These are phyloP conservation scores for Eclectus roratus DNA, from an alignment of 2,113 vertebrate genomes.

Conservation along the genomic window DNA sequence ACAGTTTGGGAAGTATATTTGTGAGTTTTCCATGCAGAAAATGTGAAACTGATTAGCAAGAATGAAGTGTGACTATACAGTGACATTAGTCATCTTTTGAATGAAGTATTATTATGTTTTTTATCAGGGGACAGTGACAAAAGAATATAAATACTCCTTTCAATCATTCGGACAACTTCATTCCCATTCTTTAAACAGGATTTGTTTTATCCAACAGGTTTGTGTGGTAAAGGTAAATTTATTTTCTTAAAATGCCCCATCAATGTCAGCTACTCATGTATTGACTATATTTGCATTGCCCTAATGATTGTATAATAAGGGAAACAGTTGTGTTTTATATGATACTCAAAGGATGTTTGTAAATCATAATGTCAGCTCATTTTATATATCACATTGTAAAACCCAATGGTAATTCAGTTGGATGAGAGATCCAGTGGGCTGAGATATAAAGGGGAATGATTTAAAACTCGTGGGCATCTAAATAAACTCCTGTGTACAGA, in stretches of 20 bases:
- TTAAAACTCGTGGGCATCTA: slow-evolving; percentile 62
- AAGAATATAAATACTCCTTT: neutral
- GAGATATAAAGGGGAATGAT: slow-evolving; percentile 57
- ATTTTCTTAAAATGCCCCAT: slow-evolving; percentile 23
- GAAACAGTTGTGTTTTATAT: slow-evolving; percentile 68
- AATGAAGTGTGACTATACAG: neutral
- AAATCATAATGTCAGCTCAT: slow-evolving; percentile 64
- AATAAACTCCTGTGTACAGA: slow-evolving; percentile 73
- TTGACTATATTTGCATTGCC: slow-evolving; percentile 44
- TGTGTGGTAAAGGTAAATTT: slow-evolving; percentile 29
- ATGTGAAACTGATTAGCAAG: neutral
- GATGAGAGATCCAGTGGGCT: slow-evolving; percentile 49
- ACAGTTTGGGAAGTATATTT: slow-evolving; percentile 29
- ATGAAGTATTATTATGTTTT: neutral
- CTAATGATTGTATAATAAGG: slow-evolving; percentile 53
- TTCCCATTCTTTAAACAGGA: neutral
- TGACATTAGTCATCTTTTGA: neutral
- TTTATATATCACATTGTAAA: slow-evolving; percentile 68
- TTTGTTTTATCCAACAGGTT: slow-evolving; percentile 1
- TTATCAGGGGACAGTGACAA: neutral
- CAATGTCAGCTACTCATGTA: slow-evolving; percentile 22
- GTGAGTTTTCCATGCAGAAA: slow-evolving; percentile 31
- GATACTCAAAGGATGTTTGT: slow-evolving; percentile 65
- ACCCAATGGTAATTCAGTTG: slow-evolving; percentile 68
- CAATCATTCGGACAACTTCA: neutral